phyloP scores from a whole-genome alignment of 2,888 invertebrate species.

The Caenorhabditis afra region DNA sequence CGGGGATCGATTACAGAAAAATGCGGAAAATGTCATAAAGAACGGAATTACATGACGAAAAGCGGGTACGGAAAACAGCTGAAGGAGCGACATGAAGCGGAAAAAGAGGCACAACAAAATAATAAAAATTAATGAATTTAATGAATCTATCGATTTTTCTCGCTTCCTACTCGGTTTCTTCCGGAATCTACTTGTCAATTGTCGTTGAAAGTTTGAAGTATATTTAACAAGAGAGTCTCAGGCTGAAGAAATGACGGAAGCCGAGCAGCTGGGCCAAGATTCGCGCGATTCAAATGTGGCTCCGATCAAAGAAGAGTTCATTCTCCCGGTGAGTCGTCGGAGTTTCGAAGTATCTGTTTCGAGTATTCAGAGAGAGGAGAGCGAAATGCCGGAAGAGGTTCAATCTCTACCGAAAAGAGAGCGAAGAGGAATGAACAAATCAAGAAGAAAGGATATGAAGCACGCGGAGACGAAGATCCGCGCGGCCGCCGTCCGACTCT shows the following conservation, averaged over 20 bases:
- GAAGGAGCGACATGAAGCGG: conserved; percentile 17
- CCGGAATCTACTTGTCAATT: not conserved
- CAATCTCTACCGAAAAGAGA: conserved; percentile 56
- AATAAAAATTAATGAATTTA: not conserved
- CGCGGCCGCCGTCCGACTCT: conserved; percentile 62
- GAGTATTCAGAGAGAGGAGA: conserved; percentile 43
- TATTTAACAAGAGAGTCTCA: too few species aligned
- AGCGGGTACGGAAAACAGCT: conserved; percentile 52
- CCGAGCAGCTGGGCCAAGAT: conserved; percentile 22
- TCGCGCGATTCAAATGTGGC: conserved; percentile 54
- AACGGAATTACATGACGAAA: conserved; percentile 54
- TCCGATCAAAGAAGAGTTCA: conserved; percentile 62
- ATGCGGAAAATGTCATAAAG: conserved; percentile 50
- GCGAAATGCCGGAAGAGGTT: conserved; percentile 37
- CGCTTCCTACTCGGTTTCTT: not conserved
- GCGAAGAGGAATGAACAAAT: conserved; percentile 59
- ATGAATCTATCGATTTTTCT: not conserved
- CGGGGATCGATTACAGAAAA: conserved; percentile 44
- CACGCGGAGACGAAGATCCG: conserved; percentile 68
- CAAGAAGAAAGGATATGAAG: conserved; percentile 67
- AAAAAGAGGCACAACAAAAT: conserved; percentile 5
- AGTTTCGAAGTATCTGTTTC: not conserved
- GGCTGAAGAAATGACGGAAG: conserved; percentile 8
- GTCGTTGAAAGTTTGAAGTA: too few species aligned
- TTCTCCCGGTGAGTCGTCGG: conserved; percentile 47